Base-by-base conservation (phyloP, 2,888 invertebrate species). In the Axea sp. region DNA sequence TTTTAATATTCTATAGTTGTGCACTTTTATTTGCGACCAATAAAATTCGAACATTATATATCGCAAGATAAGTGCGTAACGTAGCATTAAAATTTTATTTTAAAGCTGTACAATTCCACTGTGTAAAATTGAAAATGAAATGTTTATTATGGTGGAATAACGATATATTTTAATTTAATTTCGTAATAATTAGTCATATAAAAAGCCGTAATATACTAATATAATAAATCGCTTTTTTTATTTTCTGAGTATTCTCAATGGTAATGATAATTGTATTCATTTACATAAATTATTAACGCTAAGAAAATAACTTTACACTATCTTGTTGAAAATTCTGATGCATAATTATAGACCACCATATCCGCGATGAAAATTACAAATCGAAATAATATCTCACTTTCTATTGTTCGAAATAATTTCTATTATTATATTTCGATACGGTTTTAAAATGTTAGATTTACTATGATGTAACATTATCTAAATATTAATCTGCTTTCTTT, bases 21-120 rank as follows among this genome's bases (percentile, higher is more conserved):
- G 9, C n/a, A 19, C 1, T 30, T 68, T 60, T 24, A 57, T 60
- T 69, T 47, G 35, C 9, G 28, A 45, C 39, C 26, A 53, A 69
- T 69, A 55, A 69, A 69, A 69, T 53, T 30, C 35, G 31, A 37
- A 28, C 28, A 43, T 68, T 68, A 43, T 35, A 41, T 15, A 47
- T 62, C 39, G 33, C 47, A n/a, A n/a, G n/a, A n/a, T 45, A 31
- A 24, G 31, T 39, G 3, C 14, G 26, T 51, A 31, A 53, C 4
- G 2, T 41, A 22, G 12, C 41, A 39, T 60, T 45, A 45, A 60
- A 9, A 53, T 60, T 60, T 45, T 24, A 30, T 51, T 43, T 68
- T 65, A 24, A 33, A 17, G 45, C 37, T n/a, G 1, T 3, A 17
- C 15, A 14, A 17, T 39, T 51, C 17, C 11, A 26, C 6, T 30